phyloP scores from a whole-genome alignment of 2,888 invertebrate species.

The Oxytorus armatus region DNA sequence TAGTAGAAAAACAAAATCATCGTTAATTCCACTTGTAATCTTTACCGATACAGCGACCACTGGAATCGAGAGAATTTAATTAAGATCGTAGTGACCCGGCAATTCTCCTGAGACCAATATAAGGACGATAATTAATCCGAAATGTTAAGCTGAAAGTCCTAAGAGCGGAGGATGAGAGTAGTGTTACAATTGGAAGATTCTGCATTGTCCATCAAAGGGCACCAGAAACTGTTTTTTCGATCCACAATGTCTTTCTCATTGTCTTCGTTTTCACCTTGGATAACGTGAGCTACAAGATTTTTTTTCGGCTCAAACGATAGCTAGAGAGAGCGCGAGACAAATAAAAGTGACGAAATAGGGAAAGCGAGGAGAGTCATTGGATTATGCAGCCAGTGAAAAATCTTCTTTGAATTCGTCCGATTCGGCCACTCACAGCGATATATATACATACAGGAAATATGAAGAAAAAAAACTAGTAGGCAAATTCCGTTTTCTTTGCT shows the following conservation, averaged over 20 bases:
- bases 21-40: too few relatives aligned
- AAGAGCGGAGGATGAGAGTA: too few relatives aligned
- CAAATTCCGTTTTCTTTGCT: constrained; percentile 45
- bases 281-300: constrained; percentile 48
- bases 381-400: constrained; percentile 46
- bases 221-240: constrained; percentile 64
- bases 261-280: constrained; percentile 6
- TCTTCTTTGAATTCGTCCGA: constrained; percentile 38
- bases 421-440: not conserved
- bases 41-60: too few relatives aligned
- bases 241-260: constrained; percentile 44
- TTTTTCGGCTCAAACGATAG: constrained; percentile 54
- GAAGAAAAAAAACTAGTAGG: constrained; percentile 4
- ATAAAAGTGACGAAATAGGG: constrained; percentile 53
- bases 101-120: too few relatives aligned
- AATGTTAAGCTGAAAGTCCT: too few relatives aligned
- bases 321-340: constrained; percentile 37
- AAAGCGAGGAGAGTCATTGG: constrained; percentile 16
- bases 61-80: too few relatives aligned
- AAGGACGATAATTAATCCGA: too few relatives aligned
- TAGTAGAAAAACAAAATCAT: too few relatives aligned
- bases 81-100: too few relatives aligned
- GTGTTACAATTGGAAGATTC: too few relatives aligned
- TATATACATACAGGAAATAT: not conserved
- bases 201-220: constrained; percentile 63